Evolutionary conservation across 1,140 invertebrate genomes (phyloP), one percentile per base, ranked within the genome.

Genomic region (Neuroterus valhalla): DNA sequence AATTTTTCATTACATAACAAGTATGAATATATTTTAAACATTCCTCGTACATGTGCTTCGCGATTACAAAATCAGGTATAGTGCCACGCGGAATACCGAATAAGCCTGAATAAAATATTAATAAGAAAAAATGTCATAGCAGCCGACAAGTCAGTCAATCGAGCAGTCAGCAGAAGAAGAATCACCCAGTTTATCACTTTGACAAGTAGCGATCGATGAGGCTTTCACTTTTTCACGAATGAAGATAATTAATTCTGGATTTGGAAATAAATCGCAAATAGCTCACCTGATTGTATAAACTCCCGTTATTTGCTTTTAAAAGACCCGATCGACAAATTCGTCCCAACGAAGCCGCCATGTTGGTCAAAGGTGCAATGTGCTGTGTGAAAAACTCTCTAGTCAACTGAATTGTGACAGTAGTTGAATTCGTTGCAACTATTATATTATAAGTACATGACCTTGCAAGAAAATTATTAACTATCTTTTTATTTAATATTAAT

Each of bases 311-410:
- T 82, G 91, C 88, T 91, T 93, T 94, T 86, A 94, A 92, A 88
- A 95, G 91, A 88, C 93, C 92, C 87, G 94, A 93, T 77, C 94
- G 94, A 92, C 93, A 95, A 93, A 96, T 93, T 90, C 94, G 93
- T 91, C 94, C 93, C 88, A 96, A 92, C 87, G 93, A 92, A 86
- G 94, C 94, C 93, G 95, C 94, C 95, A 96, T 96, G 91, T 93
- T 95, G 92, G 91, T 82, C 88, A 89, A 81, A 89, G 82, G 82
- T 89, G 78, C 84, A 85, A 80, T 84, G 78, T 78, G 75, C 77
- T 80, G 70, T 75, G 73, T 68, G 71, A 55, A 55, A 62, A 19
- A 55, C 19, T 55, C 55, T 0, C 55, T 79, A 81, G 81, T 87
- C 85, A 81, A 77, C 55, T 6, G 4, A 0, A 5, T 38, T 38